A percentile compares a stretch with the other conserved stretches of the same genome.
Evolutionary conservation across 2,113 vertebrate genomes (phyloP).

Genomic region (Coreoperca whiteheadi): DNA sequence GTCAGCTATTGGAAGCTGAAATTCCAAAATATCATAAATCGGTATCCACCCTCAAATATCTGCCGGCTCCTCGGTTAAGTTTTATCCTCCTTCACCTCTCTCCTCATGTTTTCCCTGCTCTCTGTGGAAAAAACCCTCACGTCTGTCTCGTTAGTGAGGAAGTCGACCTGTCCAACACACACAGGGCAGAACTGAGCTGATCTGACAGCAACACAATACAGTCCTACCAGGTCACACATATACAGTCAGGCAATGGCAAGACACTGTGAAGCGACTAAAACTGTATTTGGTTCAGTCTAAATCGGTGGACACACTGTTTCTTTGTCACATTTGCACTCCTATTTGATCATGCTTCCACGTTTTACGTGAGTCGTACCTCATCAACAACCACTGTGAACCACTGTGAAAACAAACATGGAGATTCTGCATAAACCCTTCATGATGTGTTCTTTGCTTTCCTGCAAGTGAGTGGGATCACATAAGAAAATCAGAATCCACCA

Average conservation of each 20-base stretch:
- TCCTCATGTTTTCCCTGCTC: conserved; percentile 36
- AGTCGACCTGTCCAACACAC: conserved; percentile 67
- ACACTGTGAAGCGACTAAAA: not conserved
- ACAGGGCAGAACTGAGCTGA: conserved; percentile 59
- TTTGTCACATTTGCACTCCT: not conserved
- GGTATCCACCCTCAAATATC: conserved; percentile 43
- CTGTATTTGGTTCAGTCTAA: not conserved
- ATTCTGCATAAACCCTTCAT: conserved; percentile 7
- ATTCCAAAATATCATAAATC: conserved; percentile 37
- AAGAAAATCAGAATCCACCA: not conserved
- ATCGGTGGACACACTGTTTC: not conserved
- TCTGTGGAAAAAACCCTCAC: conserved; percentile 40
- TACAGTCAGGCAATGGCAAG: conserved; percentile 8
- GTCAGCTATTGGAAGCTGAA: conserved; percentile 45
- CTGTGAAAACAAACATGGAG: conserved; percentile 25
- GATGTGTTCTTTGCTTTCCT: conserved; percentile 5
- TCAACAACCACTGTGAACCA: conserved; percentile 2
- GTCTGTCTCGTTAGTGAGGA: conserved; percentile 62
- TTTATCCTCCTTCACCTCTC: conserved; percentile 14
- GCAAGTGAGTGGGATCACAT: conserved; percentile 9
- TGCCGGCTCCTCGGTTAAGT: not conserved
- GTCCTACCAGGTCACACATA: conserved; percentile 38
- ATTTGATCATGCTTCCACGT: not conserved
- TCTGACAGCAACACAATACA: conserved; percentile 54
- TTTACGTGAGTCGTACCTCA: not conserved